A percentile compares a stretch with the other conserved stretches of the same genome.
These are phyloP conservation scores for Syngnathus typhle DNA, from an alignment of 2,113 vertebrate genomes.

Conservation along the genomic window DNA sequence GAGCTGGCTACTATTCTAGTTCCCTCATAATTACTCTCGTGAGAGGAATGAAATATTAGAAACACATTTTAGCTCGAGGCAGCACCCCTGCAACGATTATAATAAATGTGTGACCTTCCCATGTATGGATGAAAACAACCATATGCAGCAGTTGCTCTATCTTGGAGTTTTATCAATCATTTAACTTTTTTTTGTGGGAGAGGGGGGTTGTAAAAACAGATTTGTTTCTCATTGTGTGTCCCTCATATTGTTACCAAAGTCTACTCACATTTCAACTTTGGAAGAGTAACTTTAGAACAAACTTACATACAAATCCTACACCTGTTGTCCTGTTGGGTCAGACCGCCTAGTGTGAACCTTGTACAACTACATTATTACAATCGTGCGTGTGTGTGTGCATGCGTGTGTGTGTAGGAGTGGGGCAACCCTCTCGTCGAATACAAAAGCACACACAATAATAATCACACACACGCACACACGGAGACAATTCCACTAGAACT, in stretches of 20 bases:
- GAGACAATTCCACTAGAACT: constrained; percentile 51
- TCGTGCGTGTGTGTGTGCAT: not conserved
- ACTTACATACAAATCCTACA: not conserved
- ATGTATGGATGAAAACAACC: not conserved
- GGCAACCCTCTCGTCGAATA: not conserved
- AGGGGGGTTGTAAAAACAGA: not conserved
- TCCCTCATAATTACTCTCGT: too few relatives aligned
- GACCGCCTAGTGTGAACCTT: constrained; percentile 11
- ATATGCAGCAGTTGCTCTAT: not conserved
- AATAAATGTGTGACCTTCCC: not conserved
- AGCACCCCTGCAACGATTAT: not conserved
- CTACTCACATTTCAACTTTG: not conserved
- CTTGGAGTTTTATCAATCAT: not conserved
- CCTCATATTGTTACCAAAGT: not conserved
- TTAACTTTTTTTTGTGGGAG: not conserved
- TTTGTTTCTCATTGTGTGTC: not conserved
- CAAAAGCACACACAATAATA: not conserved
- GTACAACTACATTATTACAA: constrained; percentile 33
- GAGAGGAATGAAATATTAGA: too few relatives aligned
- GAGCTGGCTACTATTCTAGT: too few relatives aligned
- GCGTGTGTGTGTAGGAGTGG: not conserved
- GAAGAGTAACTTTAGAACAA: not conserved
- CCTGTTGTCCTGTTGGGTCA: not conserved
- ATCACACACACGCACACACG: constrained; percentile 35
- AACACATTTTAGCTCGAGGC: too few relatives aligned